These are phyloP conservation scores for Acholoe squamosa DNA, from an alignment of 2,888 invertebrate genomes.

Conservation along the genomic window DNA sequence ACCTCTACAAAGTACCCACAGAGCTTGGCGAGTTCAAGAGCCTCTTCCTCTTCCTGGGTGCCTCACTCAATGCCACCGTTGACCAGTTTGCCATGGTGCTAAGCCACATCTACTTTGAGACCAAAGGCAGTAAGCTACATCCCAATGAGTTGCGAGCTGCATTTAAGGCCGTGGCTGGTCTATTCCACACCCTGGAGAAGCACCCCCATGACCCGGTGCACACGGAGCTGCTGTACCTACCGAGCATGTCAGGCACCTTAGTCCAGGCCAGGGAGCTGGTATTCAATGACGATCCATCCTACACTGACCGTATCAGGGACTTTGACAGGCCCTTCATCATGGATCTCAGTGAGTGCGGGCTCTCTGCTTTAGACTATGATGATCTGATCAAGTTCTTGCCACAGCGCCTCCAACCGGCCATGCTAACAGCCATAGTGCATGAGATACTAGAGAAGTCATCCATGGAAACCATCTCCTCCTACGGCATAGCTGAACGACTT, in stretches of 20 bases:
- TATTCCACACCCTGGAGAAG: constrained; percentile 70
- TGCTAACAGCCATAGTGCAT: constrained; percentile 70
- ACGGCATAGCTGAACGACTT: constrained; percentile 71
- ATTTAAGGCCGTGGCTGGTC: constrained; percentile 72
- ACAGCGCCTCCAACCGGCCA: constrained; percentile 68
- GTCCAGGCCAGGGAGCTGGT: constrained; percentile 69
- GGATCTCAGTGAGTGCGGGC: constrained; percentile 71
- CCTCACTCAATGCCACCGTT: constrained; percentile 69
- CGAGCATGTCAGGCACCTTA: constrained; percentile 62
- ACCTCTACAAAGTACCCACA: constrained; percentile 71
- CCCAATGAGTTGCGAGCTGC: constrained; percentile 72
- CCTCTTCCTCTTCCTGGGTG: constrained; percentile 71
- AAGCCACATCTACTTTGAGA: constrained; percentile 69
- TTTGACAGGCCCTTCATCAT: constrained; percentile 71
- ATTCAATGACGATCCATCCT: constrained; percentile 72
- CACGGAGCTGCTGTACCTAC: constrained; percentile 35
- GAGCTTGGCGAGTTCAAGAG: constrained; percentile 73
- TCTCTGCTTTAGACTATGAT: constrained; percentile 68
- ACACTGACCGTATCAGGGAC: constrained; percentile 69
- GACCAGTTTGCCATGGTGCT: constrained; percentile 72
- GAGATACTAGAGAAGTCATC: constrained; percentile 71
- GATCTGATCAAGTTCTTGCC: constrained; percentile 71
- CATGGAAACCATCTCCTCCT: constrained; percentile 64
- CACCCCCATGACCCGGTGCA: constrained; percentile 65
- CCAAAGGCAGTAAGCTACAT: constrained; percentile 70